Percentiles rank a stretch among this genome's conserved stretches.
phyloP scores from a whole-genome alignment of 2,113 vertebrate genomes.

The Carassius auratus region DNA sequence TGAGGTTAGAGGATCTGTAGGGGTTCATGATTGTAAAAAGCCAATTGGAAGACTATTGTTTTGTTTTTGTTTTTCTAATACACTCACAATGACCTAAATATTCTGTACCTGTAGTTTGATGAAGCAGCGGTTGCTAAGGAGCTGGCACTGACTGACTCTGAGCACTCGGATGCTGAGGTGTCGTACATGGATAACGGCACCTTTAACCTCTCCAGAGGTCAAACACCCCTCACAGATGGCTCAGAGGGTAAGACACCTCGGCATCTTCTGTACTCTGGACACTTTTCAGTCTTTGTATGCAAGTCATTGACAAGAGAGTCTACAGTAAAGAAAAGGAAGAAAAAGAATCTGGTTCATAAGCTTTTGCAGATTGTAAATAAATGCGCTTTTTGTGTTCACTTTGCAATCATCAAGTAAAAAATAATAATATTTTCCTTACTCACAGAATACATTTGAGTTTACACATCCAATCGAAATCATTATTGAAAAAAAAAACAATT shows the following conservation, averaged over 20 bases:
- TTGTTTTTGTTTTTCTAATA: background rate
- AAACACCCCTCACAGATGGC: conserved; percentile 92
- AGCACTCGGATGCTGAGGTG: conserved; percentile 92
- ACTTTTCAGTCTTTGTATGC: background rate
- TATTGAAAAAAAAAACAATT: no score
- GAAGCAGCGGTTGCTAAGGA: conserved; percentile 86
- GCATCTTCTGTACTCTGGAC: background rate
- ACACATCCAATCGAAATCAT: no score
- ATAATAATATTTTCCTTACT: no score
- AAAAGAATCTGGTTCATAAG: background rate
- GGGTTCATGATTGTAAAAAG: background rate
- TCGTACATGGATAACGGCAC: conserved; percentile 94
- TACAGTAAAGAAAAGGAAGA: background rate
- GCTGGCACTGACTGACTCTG: conserved; percentile 88
- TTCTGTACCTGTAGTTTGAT: conserved; percentile 79
- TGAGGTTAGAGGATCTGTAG: background rate
- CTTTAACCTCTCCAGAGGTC: conserved; percentile 92
- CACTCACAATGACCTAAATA: background rate
- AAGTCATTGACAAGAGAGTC: background rate
- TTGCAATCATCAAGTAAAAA: background rate
- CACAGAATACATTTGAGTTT: no score
- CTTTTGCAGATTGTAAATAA: background rate
- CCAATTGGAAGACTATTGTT: background rate
- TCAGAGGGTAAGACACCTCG: conserved; percentile 83
- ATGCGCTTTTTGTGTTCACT: background rate